Conservation (phyloP, 2,888 invertebrate species). For the Galerucella pusilla region DNA sequence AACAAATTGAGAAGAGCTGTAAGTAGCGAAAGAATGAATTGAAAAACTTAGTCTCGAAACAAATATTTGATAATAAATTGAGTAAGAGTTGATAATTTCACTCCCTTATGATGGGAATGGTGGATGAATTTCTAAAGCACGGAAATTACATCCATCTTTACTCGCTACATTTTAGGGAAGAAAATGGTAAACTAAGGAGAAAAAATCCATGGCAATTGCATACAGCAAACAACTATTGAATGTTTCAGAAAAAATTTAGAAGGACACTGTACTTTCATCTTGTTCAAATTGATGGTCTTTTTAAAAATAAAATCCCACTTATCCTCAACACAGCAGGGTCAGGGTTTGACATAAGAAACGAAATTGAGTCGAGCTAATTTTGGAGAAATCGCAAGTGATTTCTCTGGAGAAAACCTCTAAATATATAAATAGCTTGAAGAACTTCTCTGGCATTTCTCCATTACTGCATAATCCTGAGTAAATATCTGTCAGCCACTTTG, state of each 20-base stretch:
- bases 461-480: slow-evolving; percentile 23
- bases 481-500: slow-evolving; percentile 23
- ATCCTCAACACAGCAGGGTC: background rate
- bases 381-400: background rate
- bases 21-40: background rate
- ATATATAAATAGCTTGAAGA: slow-evolving; percentile 13
- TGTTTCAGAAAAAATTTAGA: no score
- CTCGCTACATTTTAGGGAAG: no score
- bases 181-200: no score
- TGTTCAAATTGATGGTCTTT: background rate
- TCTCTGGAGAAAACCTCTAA: slow-evolving; percentile 8
- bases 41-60: no score
- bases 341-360: background rate
- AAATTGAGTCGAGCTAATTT: slow-evolving; percentile 4
- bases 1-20: background rate
- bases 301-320: background rate
- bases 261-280: no score
- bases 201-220: no score
- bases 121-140: no score
- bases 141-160: no score
- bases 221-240: no score
- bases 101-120: no score
- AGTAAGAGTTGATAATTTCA: no score
- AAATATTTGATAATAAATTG: no score
- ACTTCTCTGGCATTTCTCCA: slow-evolving; percentile 13